phyloP scores from a whole-genome alignment of 1,140 invertebrate genomes.

The Arctopsyche grandis region DNA sequence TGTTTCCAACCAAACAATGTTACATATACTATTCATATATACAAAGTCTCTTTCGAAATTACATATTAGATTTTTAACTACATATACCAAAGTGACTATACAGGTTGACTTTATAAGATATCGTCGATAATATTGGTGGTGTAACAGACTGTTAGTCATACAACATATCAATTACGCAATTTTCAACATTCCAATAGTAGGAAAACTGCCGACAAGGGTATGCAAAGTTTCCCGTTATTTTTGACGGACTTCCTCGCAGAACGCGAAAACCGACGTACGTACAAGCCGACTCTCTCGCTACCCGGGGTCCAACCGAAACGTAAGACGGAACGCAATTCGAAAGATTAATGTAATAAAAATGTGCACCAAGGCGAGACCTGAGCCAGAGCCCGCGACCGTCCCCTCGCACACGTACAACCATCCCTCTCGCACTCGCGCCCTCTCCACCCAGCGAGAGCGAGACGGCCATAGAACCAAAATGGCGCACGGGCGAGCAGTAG shows the following conservation, averaged over 20 bases:
- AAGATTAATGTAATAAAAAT: conserved; percentile 60
- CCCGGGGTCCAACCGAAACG: conserved; percentile 31
- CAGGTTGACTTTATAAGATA: not conserved
- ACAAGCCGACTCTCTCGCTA: not conserved
- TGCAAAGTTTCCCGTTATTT: too few relatives aligned
- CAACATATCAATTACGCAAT: too few relatives aligned
- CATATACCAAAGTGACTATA: too few relatives aligned
- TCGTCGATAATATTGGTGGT: not conserved
- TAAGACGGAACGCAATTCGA: conserved; percentile 55
- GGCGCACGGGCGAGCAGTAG: not conserved
- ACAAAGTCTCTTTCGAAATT: too few relatives aligned
- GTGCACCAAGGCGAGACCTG: conserved; percentile 63
- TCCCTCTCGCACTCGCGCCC: conserved; percentile 64
- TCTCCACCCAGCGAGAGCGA: conserved; percentile 59
- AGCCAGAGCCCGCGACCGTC: conserved; percentile 55
- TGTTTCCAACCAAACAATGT: too few relatives aligned
- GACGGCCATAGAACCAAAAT: conserved; percentile 58
- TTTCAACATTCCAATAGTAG: too few relatives aligned
- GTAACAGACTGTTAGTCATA: not conserved
- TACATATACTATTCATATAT: too few relatives aligned
- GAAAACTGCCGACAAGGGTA: too few relatives aligned
- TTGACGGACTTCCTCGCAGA: too few relatives aligned
- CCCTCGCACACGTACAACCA: conserved; percentile 63
- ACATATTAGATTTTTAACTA: too few relatives aligned
- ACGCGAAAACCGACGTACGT: conserved; percentile 1